Percentiles rank a stretch among this genome's conserved stretches.
These are phyloP conservation scores for Petroica traversi DNA, from an alignment of 2,113 vertebrate genomes.

Conservation along the genomic window DNA sequence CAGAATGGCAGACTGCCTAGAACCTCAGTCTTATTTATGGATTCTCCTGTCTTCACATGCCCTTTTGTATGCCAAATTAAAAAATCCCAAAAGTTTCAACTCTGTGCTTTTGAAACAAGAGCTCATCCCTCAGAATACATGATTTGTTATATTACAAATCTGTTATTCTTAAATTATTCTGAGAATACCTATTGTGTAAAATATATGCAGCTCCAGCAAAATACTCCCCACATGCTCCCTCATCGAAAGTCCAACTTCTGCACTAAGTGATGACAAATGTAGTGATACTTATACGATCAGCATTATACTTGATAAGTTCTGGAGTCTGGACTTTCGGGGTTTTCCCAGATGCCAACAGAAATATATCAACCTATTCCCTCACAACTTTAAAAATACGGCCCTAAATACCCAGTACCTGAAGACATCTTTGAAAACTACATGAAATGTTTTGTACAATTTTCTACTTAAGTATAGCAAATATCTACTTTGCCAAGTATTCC, in stretches of 20 bases:
- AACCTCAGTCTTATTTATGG: slow-evolving; percentile 47
- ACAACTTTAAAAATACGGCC: background rate
- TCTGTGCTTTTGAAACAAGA: background rate
- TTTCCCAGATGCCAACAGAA: background rate
- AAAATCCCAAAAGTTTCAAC: background rate
- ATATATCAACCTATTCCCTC: background rate
- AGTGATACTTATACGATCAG: background rate
- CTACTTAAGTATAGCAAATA: background rate
- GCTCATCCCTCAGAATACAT: background rate
- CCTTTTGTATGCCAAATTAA: background rate
- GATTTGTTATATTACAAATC: background rate
- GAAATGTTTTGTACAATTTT: background rate
- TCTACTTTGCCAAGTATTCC: background rate
- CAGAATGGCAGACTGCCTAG: slow-evolving; percentile 38
- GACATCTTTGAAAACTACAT: background rate
- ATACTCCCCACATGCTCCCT: background rate
- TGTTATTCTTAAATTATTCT: background rate
- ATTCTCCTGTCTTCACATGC: background rate
- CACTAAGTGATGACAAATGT: background rate
- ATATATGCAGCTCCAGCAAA: background rate
- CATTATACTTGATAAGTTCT: background rate
- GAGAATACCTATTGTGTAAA: background rate
- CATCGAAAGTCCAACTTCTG: background rate
- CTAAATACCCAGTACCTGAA: background rate
- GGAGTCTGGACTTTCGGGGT: background rate